Conservation (phyloP, 2,797 vertebrate genomes). For the Gallinago stenura region DNA sequence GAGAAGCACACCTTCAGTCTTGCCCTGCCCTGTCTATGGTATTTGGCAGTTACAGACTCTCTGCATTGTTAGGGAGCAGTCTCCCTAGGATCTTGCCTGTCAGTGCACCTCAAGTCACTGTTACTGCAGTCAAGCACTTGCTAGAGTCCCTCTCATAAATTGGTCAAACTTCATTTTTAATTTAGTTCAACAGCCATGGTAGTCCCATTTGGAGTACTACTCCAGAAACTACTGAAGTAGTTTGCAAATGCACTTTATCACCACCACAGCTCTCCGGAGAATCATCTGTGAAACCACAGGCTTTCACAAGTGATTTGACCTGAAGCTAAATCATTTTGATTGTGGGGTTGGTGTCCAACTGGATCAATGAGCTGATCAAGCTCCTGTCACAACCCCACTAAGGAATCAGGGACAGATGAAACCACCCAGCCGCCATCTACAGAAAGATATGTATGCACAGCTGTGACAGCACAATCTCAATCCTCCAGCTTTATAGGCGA, state of each 20-base stretch:
- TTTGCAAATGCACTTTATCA: background rate
- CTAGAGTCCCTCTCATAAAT: background rate
- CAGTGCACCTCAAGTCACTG: background rate
- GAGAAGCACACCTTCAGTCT: background rate
- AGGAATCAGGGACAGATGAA: background rate
- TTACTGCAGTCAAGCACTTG: background rate
- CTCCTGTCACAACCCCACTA: background rate
- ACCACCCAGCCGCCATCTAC: background rate
- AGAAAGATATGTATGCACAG: background rate
- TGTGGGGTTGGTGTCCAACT: background rate
- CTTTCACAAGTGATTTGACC: background rate
- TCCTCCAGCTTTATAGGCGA: background rate
- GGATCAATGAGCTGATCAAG: background rate
- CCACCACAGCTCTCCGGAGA: background rate
- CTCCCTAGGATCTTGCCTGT: background rate
- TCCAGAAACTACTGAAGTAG: background rate
- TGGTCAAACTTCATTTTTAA: background rate
- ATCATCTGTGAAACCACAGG: background rate
- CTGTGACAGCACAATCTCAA: background rate
- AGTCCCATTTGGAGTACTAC: background rate
- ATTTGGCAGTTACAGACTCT: background rate
- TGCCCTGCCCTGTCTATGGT: background rate
- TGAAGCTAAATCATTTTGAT: background rate
- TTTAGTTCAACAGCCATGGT: background rate
- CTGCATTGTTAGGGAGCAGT: background rate